phyloP scores from a whole-genome alignment of 2,797 vertebrate species.

The Eurystomus glaucurus region DNA sequence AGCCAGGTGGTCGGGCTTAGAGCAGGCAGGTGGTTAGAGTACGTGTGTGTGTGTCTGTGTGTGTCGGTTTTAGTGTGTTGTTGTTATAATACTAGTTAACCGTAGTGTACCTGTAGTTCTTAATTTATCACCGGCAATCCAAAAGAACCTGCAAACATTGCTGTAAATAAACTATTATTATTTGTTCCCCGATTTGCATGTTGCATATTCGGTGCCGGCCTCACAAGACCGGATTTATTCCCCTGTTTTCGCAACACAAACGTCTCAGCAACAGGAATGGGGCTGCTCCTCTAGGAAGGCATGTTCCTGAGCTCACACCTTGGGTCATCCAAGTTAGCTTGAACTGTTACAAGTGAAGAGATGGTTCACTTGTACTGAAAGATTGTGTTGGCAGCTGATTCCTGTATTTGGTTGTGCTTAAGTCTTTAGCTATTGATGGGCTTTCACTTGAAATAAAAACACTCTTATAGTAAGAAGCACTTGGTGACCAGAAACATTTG shows the following conservation, averaged over 20 bases:
- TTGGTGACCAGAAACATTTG: not conserved
- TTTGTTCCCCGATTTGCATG: too few relatives aligned
- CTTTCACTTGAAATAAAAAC: not conserved
- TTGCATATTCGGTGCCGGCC: too few relatives aligned
- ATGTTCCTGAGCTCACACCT: not conserved
- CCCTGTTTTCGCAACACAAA: not conserved
- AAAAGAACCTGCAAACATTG: too few relatives aligned
- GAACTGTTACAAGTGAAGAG: not conserved
- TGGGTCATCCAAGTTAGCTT: not conserved
- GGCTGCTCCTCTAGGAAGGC: not conserved
- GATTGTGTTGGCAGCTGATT: rapidly evolving
- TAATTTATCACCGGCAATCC: too few relatives aligned
- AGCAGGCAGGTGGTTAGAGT: too few relatives aligned
- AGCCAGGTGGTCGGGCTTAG: too few relatives aligned
- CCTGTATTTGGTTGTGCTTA: rapidly evolving
- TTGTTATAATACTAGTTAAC: too few relatives aligned
- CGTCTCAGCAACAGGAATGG: not conserved
- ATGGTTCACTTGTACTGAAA: not conserved
- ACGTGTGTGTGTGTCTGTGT: too few relatives aligned
- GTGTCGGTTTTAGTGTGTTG: too few relatives aligned
- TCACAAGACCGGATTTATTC: too few relatives aligned
- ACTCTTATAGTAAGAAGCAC: not conserved
- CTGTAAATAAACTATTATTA: too few relatives aligned
- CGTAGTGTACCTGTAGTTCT: too few relatives aligned
- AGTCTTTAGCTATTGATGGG: not conserved